Conservation (phyloP, 2,797 vertebrate genomes). For the Crocidura indochinensis region DNA sequence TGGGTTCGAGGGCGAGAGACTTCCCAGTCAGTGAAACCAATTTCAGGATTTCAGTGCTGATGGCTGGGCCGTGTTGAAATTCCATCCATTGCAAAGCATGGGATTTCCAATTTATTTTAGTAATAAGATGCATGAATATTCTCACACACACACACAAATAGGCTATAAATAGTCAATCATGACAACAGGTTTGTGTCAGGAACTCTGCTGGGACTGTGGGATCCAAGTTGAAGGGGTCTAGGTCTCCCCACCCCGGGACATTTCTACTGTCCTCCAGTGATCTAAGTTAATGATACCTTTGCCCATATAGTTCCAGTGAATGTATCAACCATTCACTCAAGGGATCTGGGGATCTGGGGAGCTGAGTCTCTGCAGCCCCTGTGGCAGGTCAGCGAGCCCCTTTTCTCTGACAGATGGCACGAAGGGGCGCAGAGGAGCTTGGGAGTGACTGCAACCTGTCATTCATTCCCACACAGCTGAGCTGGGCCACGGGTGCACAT, state of each 20-base stretch:
- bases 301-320: slow-evolving; percentile 76
- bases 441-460: no score
- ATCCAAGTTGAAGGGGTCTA: slow-evolving; percentile 70
- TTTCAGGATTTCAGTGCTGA: slow-evolving; percentile 83
- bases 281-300: slow-evolving; percentile 81
- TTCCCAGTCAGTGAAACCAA: slow-evolving; percentile 84
- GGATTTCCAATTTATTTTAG: slow-evolving; percentile 84
- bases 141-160: slow-evolving; percentile 32
- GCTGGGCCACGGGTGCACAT: no score
- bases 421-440: no score
- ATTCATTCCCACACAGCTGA: no score
- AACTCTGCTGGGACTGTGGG: slow-evolving; percentile 70
- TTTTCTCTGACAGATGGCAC: slow-evolving; percentile 46
- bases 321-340: slow-evolving; percentile 83
- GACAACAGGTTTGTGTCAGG: slow-evolving; percentile 70
- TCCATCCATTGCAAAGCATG: slow-evolving; percentile 82
- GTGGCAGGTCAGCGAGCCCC: slow-evolving; percentile 63
- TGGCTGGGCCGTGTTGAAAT: slow-evolving; percentile 75
- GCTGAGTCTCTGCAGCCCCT: slow-evolving; percentile 68
- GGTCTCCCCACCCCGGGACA: slow-evolving; percentile 64
- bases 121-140: slow-evolving; percentile 86
- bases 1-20: slow-evolving; percentile 77
- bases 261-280: slow-evolving; percentile 78
- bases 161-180: slow-evolving; percentile 84
- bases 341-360: slow-evolving; percentile 72